Conservation (phyloP, 2,113 vertebrate species). For the Taurulus bubalis region DNA sequence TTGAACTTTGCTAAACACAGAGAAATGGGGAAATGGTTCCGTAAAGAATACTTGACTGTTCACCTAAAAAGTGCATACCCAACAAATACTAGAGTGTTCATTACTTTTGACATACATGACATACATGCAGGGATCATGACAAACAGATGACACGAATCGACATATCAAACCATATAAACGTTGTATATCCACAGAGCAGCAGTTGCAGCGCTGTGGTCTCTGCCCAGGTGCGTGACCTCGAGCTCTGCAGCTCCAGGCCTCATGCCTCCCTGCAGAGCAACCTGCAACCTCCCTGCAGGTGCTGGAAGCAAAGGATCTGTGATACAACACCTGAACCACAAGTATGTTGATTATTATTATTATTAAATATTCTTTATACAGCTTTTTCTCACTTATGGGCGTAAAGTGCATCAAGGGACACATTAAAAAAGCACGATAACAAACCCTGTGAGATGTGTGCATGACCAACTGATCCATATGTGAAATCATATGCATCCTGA, state of each 20-base stretch:
- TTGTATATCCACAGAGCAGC: conserved; percentile 31
- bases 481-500: background rate
- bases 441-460: background rate
- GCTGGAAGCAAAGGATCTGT: background rate
- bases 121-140: background rate
- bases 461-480: background rate
- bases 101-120: background rate
- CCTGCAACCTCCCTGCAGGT: conserved; percentile 35
- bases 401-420: background rate
- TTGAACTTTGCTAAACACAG: background rate
- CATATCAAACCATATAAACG: conserved; percentile 32
- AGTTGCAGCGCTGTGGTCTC: conserved; percentile 62
- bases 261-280: conserved; percentile 28
- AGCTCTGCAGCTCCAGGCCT: conserved; percentile 45
- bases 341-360: background rate
- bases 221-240: conserved; percentile 81
- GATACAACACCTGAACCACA: background rate
- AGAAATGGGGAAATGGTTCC: background rate
- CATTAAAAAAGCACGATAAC: background rate
- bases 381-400: background rate
- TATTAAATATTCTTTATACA: background rate
- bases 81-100: background rate
- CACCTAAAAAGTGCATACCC: background rate
- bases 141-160: conserved; percentile 6
- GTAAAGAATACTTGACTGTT: background rate